Conservation (phyloP, 2,113 vertebrate genomes). For the Eurystomus gularis region DNA sequence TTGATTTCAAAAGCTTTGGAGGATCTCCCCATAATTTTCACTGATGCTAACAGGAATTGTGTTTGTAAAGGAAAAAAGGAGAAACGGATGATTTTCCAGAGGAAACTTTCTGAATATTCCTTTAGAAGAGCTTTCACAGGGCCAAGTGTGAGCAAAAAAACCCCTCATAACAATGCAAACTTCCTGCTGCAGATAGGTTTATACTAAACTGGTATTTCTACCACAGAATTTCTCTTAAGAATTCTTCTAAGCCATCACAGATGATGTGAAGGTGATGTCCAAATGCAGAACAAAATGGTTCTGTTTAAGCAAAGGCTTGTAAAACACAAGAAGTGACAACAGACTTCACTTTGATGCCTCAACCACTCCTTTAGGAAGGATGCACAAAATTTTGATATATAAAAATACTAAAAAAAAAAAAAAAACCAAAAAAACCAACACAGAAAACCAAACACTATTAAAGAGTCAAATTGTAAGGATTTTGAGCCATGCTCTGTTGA, state of each 20-base stretch:
- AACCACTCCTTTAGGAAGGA: background rate
- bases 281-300: background rate
- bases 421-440: too few species aligned
- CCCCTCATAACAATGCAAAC: background rate
- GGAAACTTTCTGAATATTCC: background rate
- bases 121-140: background rate
- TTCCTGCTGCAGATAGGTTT: background rate
- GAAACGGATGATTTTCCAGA: background rate
- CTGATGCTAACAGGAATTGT: background rate
- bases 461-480: accelerated
- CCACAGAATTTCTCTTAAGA: background rate
- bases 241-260: background rate
- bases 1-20: background rate
- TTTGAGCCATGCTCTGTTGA: background rate
- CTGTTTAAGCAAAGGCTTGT: background rate
- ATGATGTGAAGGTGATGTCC: background rate
- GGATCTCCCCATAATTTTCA: background rate
- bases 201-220: background rate
- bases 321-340: background rate
- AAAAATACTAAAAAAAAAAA: background rate
- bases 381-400: background rate
- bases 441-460: background rate
- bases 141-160: background rate
- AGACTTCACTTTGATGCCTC: background rate
- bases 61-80: background rate